These are phyloP conservation scores for Imbricaverruca yamaguchii DNA, from an alignment of 2,888 invertebrate genomes.

Conservation along the genomic window DNA sequence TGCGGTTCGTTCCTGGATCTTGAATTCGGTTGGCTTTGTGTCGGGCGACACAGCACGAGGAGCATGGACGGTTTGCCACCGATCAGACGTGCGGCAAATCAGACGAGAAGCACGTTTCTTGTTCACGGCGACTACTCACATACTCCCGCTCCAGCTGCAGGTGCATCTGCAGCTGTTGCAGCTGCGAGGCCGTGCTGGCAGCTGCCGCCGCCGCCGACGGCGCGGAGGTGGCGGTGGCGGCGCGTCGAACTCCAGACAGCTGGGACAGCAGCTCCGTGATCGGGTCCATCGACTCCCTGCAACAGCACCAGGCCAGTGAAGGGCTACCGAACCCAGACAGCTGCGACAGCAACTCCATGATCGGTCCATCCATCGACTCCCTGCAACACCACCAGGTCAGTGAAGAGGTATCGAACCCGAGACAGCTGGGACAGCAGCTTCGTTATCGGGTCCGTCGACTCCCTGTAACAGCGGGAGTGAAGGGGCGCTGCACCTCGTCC, in stretches of 20 bases:
- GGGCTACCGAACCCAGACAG: constrained; percentile 65
- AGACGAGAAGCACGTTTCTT: too few species aligned
- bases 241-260: constrained; percentile 60
- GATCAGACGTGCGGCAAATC: too few species aligned
- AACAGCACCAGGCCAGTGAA: background rate
- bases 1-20: too few species aligned
- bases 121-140: background rate
- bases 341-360: constrained; percentile 90
- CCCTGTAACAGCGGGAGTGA: constrained; percentile 54
- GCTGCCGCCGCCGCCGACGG: background rate
- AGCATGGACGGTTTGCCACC: too few species aligned
- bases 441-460: constrained; percentile 92
- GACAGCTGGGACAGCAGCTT: constrained; percentile 89
- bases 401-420: constrained; percentile 49
- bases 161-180: constrained; percentile 94
- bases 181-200: constrained; percentile 49
- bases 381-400: constrained; percentile 43
- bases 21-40: too few species aligned
- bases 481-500: constrained; percentile 49
- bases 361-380: constrained; percentile 92
- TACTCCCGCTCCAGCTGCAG: constrained; percentile 57
- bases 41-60: too few species aligned
- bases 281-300: constrained; percentile 89
- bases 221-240: background rate
- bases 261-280: constrained; percentile 93